Conservation (phyloP, 2,113 vertebrate species). For the Fregata magnificens region DNA sequence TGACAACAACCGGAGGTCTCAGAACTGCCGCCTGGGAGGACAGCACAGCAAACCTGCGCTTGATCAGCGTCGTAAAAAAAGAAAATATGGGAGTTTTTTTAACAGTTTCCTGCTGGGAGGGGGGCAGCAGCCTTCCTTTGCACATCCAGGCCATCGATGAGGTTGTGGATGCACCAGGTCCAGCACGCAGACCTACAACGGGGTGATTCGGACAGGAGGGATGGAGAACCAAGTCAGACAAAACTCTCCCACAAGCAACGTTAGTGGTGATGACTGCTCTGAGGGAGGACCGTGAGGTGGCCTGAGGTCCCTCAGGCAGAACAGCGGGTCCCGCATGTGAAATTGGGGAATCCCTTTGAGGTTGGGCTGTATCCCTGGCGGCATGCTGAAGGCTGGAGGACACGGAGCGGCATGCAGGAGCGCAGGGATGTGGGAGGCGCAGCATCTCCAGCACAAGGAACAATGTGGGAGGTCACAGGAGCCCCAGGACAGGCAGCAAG, state of each 20-base stretch:
- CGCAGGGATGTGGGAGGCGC: neutral
- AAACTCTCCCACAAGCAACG: neutral
- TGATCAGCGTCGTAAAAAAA: neutral
- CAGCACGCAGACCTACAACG: fast-evolving
- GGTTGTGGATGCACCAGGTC: neutral
- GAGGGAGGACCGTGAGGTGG: neutral
- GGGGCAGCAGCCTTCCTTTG: neutral
- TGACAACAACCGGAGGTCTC: neutral
- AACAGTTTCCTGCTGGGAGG: neutral
- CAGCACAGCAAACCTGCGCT: fast-evolving
- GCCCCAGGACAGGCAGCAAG: neutral
- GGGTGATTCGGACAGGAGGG: too few species aligned
- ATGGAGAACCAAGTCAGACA: neutral
- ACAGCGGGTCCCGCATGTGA: neutral
- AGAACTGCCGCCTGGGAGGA: fast-evolving
- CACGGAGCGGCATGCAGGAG: neutral
- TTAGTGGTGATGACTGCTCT: too few species aligned
- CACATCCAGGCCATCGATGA: fast-evolving
- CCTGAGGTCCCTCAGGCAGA: neutral
- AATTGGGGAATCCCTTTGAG: neutral
- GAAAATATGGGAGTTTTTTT: neutral
- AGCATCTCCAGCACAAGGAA: neutral
- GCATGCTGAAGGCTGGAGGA: neutral
- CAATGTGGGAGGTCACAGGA: neutral
- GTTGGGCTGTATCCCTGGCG: too few species aligned